phyloP scores from a whole-genome alignment of 2,888 invertebrate species.

The Dicyrtoma fusca region DNA sequence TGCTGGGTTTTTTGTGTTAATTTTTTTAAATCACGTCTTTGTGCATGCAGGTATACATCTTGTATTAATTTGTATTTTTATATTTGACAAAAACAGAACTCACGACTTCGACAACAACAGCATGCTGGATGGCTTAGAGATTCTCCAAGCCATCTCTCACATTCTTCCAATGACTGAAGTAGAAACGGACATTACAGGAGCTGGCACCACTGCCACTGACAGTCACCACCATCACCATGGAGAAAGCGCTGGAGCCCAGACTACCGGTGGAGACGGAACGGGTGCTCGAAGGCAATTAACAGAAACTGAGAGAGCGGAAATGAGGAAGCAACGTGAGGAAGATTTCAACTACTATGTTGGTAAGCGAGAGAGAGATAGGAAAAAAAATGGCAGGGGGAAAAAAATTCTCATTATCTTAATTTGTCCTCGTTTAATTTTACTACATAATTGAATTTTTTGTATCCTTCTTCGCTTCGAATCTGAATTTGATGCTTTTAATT shows the following conservation, averaged over 20 bases:
- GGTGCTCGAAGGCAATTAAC: slow-evolving; percentile 32
- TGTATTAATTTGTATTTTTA: no score
- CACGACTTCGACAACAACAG: slow-evolving; percentile 91
- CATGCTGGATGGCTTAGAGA: slow-evolving; percentile 85
- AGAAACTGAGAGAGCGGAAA: slow-evolving; percentile 54
- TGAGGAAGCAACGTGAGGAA: slow-evolving; percentile 61
- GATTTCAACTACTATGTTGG: slow-evolving; percentile 63
- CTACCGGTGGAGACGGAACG: slow-evolving; percentile 36
- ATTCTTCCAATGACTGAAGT: slow-evolving; percentile 69
- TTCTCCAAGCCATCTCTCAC: slow-evolving; percentile 79
- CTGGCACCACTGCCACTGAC: not conserved
- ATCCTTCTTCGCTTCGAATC: not conserved
- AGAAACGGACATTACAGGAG: slow-evolving; percentile 58
- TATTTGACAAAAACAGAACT: slow-evolving; percentile 63
- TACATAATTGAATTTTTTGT: not conserved
- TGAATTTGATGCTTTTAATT: not conserved
- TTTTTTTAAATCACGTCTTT: no score
- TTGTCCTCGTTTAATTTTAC: slow-evolving; percentile 7
- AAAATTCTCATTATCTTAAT: slow-evolving; percentile 19
- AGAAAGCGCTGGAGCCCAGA: slow-evolving; percentile 5
- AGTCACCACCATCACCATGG: slow-evolving; percentile 9
- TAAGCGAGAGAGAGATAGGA: slow-evolving; percentile 56
- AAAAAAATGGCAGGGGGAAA: not conserved
- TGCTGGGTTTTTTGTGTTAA: no score
- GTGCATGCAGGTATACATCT: no score